These are phyloP conservation scores for Phaenicophaeus curvirostris DNA, from an alignment of 2,797 vertebrate species.

Conservation along the genomic window DNA sequence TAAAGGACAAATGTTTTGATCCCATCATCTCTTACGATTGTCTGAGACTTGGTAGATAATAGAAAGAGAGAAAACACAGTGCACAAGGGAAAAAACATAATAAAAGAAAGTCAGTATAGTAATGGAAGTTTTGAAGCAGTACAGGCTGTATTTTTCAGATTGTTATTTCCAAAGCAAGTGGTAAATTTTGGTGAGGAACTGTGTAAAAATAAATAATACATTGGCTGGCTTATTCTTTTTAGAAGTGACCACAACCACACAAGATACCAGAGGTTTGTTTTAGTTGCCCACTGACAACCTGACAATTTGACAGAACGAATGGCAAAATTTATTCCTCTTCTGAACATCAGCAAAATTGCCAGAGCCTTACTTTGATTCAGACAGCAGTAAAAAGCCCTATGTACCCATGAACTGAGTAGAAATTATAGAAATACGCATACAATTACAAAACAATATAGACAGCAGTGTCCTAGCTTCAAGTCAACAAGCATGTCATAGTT, in stretches of 20 bases:
- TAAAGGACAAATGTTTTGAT: background rate
- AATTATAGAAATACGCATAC: background rate
- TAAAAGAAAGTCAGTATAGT: background rate
- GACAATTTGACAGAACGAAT: background rate
- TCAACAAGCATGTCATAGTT: background rate
- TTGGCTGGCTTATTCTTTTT: background rate
- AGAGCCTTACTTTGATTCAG: background rate
- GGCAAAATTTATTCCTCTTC: background rate
- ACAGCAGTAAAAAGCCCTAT: background rate
- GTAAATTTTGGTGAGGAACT: background rate
- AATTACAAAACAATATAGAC: background rate
- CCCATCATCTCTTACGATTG: background rate
- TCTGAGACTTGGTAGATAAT: fast-evolving
- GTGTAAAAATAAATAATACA: background rate
- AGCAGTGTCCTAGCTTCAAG: background rate
- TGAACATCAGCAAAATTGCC: background rate
- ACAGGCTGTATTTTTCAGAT: background rate
- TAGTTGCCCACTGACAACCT: background rate
- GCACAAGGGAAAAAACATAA: background rate
- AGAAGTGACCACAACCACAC: background rate
- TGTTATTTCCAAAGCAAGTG: background rate
- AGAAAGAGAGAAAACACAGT: background rate
- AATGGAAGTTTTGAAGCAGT: background rate
- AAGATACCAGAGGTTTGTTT: background rate
- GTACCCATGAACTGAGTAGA: background rate